phyloP scores from a whole-genome alignment of 2,797 vertebrate species.

The Gephyroberyx darwinii region DNA sequence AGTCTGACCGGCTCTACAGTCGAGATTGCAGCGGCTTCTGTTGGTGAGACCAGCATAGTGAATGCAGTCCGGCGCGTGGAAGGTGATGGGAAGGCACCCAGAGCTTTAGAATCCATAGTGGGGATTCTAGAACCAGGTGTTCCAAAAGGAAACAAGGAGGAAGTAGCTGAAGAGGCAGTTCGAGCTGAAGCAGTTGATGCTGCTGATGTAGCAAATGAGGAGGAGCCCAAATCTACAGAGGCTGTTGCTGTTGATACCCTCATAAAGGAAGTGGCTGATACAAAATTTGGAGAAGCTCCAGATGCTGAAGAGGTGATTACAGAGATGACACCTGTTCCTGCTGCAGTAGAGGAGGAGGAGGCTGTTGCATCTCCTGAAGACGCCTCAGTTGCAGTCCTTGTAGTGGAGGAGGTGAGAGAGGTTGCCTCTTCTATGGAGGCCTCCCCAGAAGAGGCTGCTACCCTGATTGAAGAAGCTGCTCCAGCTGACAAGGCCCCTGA shows the following conservation, averaged over 20 bases:
- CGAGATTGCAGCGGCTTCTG: slow-evolving; percentile 75
- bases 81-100: not conserved
- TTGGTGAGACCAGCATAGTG: slow-evolving; percentile 53
- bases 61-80: slow-evolving; percentile 47
- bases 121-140: slow-evolving; percentile 4
- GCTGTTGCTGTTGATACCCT: not conserved
- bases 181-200: slow-evolving; percentile 6
- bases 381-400: not conserved
- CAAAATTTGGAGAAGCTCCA: slow-evolving; percentile 26
- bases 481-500: slow-evolving; percentile 10
- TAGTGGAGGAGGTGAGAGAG: slow-evolving; percentile 25
- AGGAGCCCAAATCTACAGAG: slow-evolving; percentile 39
- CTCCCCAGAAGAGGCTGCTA: slow-evolving; percentile 5
- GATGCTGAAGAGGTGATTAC: slow-evolving; percentile 28
- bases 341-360: slow-evolving; percentile 10
- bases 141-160: slow-evolving; percentile 6
- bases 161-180: slow-evolving; percentile 11
- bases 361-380: slow-evolving; percentile 22
- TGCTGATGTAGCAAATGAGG: not conserved
- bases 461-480: slow-evolving; percentile 12
- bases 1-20: slow-evolving; percentile 47
- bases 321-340: slow-evolving; percentile 28
- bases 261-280: slow-evolving; percentile 18
- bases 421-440: not conserved
- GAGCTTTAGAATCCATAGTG: not conserved